Conservation (phyloP, 1,140 invertebrate genomes). For the Centruroides sculpturatus region DNA sequence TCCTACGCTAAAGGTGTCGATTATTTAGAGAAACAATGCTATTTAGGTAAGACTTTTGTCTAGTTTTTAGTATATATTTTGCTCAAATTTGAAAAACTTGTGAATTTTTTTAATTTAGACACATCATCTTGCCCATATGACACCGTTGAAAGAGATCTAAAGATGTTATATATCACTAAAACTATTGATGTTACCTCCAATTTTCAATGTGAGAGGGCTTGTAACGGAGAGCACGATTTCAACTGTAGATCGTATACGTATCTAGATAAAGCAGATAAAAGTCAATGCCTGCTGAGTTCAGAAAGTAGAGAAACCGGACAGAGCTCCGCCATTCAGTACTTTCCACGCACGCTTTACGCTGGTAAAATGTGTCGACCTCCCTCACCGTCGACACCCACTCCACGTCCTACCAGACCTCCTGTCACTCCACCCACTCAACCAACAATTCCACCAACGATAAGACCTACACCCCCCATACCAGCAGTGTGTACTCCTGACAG, state of each 20-base stretch:
- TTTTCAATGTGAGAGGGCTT: conserved; percentile 31
- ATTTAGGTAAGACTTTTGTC: conserved; percentile 24
- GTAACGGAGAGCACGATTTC: conserved; percentile 34
- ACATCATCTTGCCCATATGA: conserved; percentile 26
- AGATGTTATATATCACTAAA: conserved; percentile 33
- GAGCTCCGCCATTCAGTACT: conserved; percentile 27
- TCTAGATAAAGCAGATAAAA: conserved; percentile 20
- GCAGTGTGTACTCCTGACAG: conserved; percentile 16
- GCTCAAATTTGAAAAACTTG: too few species aligned
- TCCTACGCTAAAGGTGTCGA: conserved; percentile 25
- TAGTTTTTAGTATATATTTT: too few species aligned
- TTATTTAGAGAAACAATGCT: conserved; percentile 40
- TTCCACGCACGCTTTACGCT: conserved; percentile 27
- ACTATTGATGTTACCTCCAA: conserved; percentile 22
- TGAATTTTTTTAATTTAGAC: conserved; percentile 17
- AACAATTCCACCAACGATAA: background rate
- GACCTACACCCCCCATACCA: background rate
- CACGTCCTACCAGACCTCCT: conserved; percentile 1
- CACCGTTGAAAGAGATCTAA: conserved; percentile 24
- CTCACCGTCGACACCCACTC: background rate
- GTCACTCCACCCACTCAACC: conserved; percentile 1
- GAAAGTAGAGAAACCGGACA: conserved; percentile 28
- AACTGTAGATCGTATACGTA: conserved; percentile 37
- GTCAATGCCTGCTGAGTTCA: conserved; percentile 29
- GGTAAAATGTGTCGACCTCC: conserved; percentile 26